Evolutionary conservation across 2,113 vertebrate genomes (phyloP).

Genomic region (Chiloscyllium plagiosum): DNA sequence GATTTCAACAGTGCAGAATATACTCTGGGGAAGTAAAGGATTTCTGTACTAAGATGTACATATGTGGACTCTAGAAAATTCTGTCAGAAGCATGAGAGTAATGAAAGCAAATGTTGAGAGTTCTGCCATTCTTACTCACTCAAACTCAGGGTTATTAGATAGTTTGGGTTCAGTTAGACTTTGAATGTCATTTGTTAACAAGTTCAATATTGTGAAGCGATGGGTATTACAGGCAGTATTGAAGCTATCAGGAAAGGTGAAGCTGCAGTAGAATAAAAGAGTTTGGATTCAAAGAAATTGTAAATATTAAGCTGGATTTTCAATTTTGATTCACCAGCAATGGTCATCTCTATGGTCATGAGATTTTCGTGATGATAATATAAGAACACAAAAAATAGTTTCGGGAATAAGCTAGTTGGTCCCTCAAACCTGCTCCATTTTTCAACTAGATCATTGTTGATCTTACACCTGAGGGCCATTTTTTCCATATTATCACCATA

Average conservation of each 20-base stretch:
- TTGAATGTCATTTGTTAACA: neutral
- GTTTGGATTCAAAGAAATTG: neutral
- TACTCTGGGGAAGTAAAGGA: no score
- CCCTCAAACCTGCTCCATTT: no score
- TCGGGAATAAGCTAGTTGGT: no score
- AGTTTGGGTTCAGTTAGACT: neutral
- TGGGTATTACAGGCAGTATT: neutral
- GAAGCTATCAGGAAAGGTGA: neutral
- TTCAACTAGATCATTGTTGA: no score
- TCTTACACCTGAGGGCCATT: no score
- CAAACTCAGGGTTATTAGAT: neutral
- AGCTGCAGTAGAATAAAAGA: neutral
- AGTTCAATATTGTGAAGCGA: neutral
- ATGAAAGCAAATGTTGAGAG: no score
- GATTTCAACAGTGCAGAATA: no score
- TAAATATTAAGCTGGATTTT: neutral
- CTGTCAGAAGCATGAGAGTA: no score
- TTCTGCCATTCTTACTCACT: no score
- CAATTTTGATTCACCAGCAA: neutral
- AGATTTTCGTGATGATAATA: neutral
- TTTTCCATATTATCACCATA: no score
- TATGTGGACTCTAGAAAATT: no score
- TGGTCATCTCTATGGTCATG: neutral
- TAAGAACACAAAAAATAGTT: neutral
- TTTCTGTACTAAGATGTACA: no score